Conservation (phyloP, 2,797 vertebrate genomes). For the Coracias cyanogaster region DNA sequence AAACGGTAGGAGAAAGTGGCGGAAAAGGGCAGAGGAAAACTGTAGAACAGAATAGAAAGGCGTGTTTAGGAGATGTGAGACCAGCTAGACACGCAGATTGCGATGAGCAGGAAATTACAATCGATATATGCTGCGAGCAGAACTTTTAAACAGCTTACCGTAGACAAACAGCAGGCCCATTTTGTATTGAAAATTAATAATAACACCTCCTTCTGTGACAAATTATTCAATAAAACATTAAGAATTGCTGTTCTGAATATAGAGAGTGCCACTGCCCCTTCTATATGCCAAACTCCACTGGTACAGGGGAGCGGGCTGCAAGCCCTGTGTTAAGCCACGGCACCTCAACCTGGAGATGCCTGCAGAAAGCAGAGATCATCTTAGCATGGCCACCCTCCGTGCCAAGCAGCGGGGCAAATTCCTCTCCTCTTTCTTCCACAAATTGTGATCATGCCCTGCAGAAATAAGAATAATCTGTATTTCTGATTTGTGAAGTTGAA, state of each 20-base stretch:
- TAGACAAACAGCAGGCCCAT: not conserved
- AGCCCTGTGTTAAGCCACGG: not conserved
- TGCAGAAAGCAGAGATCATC: accelerated
- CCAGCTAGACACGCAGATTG: not conserved
- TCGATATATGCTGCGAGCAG: accelerated
- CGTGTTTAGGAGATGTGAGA: not conserved
- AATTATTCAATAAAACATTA: not conserved
- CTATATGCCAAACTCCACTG: accelerated
- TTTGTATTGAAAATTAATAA: not conserved
- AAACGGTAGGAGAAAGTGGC: not conserved
- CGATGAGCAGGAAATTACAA: not conserved
- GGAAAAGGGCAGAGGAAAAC: not conserved
- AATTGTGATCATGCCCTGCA: accelerated
- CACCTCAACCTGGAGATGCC: accelerated
- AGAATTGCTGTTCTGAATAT: not conserved
- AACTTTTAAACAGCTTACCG: not conserved
- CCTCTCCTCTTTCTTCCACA: not conserved
- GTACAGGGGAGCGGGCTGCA: not conserved
- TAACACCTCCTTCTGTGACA: not conserved
- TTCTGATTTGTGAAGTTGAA: not conserved
- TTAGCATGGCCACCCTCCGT: accelerated
- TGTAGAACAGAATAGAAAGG: not conserved
- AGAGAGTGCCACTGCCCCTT: not conserved
- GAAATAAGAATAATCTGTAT: not conserved
- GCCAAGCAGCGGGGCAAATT: not conserved